Evolutionary conservation across 92 coral and sea anemone species (phyloP), one percentile per base, ranked within the genome.

Genomic region (Hydrozoanthus gracilis): DNA sequence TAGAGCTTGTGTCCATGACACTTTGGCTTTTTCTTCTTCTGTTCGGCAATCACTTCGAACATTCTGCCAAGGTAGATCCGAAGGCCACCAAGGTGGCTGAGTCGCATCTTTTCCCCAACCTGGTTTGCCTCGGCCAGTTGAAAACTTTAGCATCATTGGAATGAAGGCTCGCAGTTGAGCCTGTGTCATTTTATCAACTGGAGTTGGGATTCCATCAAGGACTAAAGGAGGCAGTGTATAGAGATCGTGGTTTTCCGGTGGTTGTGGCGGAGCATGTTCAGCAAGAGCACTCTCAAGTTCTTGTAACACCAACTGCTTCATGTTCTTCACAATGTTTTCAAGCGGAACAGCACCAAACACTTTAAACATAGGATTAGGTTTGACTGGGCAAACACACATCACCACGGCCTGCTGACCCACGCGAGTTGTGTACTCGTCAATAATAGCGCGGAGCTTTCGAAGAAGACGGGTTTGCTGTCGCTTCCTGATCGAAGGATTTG

Each of bases 361-460:
- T 88, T 97, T 97, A 76, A 86, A 97, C 73, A 95, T 90, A 15
- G 99, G 98, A 69, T 97, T 97, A 3, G 98, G 98, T 82, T 94
- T 97, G 4, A 98, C 99, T 5, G 99, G 99, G 84, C 99, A 97
- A 5, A 96, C 99, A 79, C 98, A 95, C 80, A 97, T 84, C 65
- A 97, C 98, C 56, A 97, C 96, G 48, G 99, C 99, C 73, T 97
- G 99, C 62, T 97, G 99, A 39, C 99, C 99, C 13, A 97, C 99
- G 17, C 99, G 94, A 11, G 99, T 97, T n/a, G 99, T 94, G 79
- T 97, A 97, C 64, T 97, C 99, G 79, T 97, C 99, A 11, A 97
- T 93, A 6, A 98, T 97, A 9, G 98, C 96, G 18, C 98, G 91
- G 44, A 97, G 94, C 87, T 97, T 97, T 15, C 99, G 95, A 46